Base-by-base conservation (phyloP, 2,888 invertebrate genomes). In the Coelinius sp. region DNA sequence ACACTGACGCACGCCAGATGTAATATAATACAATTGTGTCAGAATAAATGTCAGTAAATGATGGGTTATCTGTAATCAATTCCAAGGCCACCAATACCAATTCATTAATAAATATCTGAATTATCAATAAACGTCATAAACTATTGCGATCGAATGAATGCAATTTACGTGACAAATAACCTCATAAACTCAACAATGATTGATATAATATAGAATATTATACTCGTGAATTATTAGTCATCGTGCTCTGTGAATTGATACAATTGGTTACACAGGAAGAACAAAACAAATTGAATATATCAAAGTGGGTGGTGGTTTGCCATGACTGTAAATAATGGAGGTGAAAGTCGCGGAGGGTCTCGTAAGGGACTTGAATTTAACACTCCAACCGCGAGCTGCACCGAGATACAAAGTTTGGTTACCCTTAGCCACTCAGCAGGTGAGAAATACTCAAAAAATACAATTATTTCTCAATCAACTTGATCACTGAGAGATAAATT, bases 391-490 rank as follows among this genome's bases (percentile, higher is more conserved):
- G 31, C 85, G 85, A n/a, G 82, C 82, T 38, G 84, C 86, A 49
- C 93, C 94, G 62, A 90, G 94, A 81, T 93, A 93, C 87, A 92
- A 93, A 83, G 92, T 93, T 88, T 95, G 94, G 94, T 91, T 93
- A 74, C 95, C 95, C 63, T 89, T 96, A 75, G 92, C 93, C 59
- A 94, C 95, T 17, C 96, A 96, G 87, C 97, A 97, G 90, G 92
- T 92, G 49, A 65, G 38, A 25, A 24, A 12, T 64, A 74, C 46
- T 31, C 59, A 53, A 64, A 20, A 46, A 63, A 73, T 46, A 70
- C 52, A 63, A 44, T 63, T 65, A 3, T 53, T 25, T 17, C 1
- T 41, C 1, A n/a, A 12, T n/a, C 41, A 41, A 35, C 8, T 6
- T 41, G 4, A n/a, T 41, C n/a, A 41, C n/a, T 70, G 52, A 0